Base-by-base conservation (phyloP, 2,888 invertebrate species). In the Perdita meconis region DNA sequence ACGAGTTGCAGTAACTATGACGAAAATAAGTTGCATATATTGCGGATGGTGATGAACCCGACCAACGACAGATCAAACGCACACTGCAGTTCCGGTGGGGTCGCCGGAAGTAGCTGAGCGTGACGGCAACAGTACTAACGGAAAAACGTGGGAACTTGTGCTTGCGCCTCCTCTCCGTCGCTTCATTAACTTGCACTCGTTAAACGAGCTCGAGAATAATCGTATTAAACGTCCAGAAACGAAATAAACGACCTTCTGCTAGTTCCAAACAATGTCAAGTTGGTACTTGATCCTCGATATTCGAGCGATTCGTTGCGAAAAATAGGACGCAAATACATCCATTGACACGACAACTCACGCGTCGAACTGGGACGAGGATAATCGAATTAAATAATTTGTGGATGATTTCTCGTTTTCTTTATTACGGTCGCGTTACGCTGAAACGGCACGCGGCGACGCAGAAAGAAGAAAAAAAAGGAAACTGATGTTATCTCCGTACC, bases 141-240 rank as follows among this genome's bases (percentile, higher is more conserved):
- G 92, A 92, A 92, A 92, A 92, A 91, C 92, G 92, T 92, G 92
- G 92, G 92, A 92, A 92, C 90, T 65, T 40, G 55, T 60, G 38
- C 44, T 36, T 51, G 51, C 24, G 57, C 16, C 56, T 51, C 59
- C 63, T 26, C 50, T 59, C 61, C 12, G 26, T 42, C 56, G 61
- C 71, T 65, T 79, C 77, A 65, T 78, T 81, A 80, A 68, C 55
- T n/a, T 38, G 34, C 44, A n/a, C 38, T 24, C 55, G 55, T 34
- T 63, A 53, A 68, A 56, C 61, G 24, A 59, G 19, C 61, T 53
- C 47, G 47, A 53, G 34, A 40, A 67, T 72, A 67, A 84, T 68
- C 38, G 38, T 22, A 51, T 75, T 69, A 67, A 79, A 66, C 8
- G 22, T 57, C 36, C 59, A 50, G 30, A 44, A 40, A 67, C 66